A percentile compares a stretch with the other conserved stretches of the same genome.
These are phyloP conservation scores for Mormyrus iriodes DNA, from an alignment of 2,113 vertebrate genomes.

Conservation along the genomic window DNA sequence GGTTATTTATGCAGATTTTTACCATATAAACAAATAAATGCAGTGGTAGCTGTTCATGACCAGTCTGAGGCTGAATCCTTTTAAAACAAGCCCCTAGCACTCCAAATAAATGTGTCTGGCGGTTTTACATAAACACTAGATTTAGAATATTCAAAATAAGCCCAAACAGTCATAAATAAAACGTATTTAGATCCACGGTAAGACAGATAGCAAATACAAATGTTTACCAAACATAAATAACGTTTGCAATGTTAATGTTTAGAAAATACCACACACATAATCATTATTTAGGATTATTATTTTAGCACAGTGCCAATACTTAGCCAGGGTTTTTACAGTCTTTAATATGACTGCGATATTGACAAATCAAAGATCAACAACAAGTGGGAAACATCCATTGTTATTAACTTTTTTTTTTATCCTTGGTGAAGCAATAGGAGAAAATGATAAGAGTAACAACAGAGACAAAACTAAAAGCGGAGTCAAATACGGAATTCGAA, in stretches of 20 bases:
- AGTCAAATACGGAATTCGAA: background rate
- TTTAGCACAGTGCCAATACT: background rate
- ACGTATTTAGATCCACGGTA: background rate
- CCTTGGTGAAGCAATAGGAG: background rate
- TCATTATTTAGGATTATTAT: background rate
- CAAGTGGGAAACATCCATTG: background rate
- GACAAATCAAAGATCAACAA: background rate
- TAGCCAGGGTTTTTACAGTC: background rate
- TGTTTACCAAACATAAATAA: conserved; percentile 10
- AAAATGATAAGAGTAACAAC: background rate
- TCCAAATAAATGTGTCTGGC: background rate
- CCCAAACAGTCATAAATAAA: conserved; percentile 15
- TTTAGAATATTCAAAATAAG: background rate
- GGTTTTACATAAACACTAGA: background rate
- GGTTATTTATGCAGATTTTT: conserved; percentile 1
- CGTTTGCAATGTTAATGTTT: background rate
- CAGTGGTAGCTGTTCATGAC: conserved; percentile 6
- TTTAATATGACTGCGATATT: background rate
- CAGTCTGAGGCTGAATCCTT: background rate
- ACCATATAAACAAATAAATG: conserved; percentile 20
- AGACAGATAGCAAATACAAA: conserved; percentile 8
- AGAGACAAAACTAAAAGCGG: background rate
- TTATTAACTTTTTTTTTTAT: background rate
- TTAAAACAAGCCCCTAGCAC: background rate
- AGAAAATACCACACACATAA: background rate